These are phyloP conservation scores for Drosophila bunnanda DNA, from an alignment of 2,888 invertebrate genomes.

Conservation along the genomic window DNA sequence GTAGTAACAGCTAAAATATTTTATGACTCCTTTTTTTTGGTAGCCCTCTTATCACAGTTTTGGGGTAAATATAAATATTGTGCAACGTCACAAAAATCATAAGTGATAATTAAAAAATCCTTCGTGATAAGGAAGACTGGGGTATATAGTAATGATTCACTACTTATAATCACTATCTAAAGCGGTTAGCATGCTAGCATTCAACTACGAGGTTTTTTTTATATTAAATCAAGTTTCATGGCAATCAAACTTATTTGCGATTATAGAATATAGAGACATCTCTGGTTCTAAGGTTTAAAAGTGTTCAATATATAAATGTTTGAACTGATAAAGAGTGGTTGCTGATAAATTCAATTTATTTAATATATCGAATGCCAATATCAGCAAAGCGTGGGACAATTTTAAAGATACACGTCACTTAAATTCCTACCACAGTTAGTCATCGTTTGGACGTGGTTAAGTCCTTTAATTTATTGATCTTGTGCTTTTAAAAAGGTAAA, in stretches of 20 bases:
- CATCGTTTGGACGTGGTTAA: constrained; percentile 3
- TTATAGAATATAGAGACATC: background rate
- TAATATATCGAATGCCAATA: background rate
- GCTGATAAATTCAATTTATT: background rate
- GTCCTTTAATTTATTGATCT: background rate
- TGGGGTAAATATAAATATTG: constrained; percentile 17
- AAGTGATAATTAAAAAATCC: background rate
- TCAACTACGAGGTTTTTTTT: background rate
- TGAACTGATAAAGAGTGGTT: constrained; percentile 2
- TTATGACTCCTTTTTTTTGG: constrained; percentile 18
- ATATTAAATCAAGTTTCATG: background rate
- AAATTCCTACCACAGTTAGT: constrained; percentile 12
- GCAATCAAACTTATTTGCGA: background rate
- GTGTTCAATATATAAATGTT: background rate
- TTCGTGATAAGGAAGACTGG: background rate
- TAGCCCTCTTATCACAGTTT: constrained; percentile 4
- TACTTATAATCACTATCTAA: background rate
- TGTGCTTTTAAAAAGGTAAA: background rate
- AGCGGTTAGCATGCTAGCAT: background rate
- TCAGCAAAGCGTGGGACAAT: background rate
- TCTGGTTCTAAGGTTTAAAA: background rate
- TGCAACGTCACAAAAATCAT: constrained; percentile 19
- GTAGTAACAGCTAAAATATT: constrained; percentile 22
- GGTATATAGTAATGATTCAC: constrained; percentile 3
- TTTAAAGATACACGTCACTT: constrained; percentile 16